Evolutionary conservation across 1,140 invertebrate genomes (phyloP), one percentile per base, ranked within the genome.

Genomic region (Lepidurus apus): DNA sequence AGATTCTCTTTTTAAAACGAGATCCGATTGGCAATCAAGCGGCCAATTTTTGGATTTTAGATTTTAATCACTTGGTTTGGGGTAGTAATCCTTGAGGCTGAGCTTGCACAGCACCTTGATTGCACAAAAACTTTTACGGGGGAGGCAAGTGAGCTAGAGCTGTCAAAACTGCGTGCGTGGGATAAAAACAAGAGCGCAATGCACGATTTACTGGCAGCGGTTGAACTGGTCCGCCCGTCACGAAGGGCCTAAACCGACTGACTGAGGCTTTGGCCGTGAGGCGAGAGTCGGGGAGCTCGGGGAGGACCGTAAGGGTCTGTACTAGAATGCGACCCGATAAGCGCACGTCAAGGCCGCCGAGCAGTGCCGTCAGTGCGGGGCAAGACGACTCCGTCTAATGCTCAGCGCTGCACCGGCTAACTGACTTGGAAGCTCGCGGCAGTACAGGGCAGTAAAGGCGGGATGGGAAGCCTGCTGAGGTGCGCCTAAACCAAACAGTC

Each of bases 271-370:
- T 17, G 9, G 53, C 21, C 17, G 53, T 65, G 53, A 65, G 53
- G 53, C 53, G 53, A 65, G 53, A 65, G 21, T 21, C 53, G 17
- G 53, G 53, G n/a, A 65, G 53, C 21, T 65, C 17, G 53, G 53
- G 13, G 21, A 17, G 53, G 45, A 17, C 17, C 17, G 45, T 5
- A 21, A 65, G 21, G 53, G 17, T 65, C 53, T 65, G 21, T 65
- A 21, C 53, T 34, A 65, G 53, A 65, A 21, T 65, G 53, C 53
- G 53, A 34, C 53, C 53, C 53, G 53, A 65, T 65, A 65, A 65
- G 53, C 53, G 53, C 53, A n/a, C 53, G 53, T 65, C 53, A 65
- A 65, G 53, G 53, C 53, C 53, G 53, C 53, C 53, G 53, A 65
- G 21, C 34, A 34, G 4, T 2, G 34, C 34, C 53, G 53, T 65